A percentile compares a stretch with the other conserved stretches of the same genome.
phyloP scores from a whole-genome alignment of 1,140 invertebrate genomes.

The Hetaerina americana region DNA sequence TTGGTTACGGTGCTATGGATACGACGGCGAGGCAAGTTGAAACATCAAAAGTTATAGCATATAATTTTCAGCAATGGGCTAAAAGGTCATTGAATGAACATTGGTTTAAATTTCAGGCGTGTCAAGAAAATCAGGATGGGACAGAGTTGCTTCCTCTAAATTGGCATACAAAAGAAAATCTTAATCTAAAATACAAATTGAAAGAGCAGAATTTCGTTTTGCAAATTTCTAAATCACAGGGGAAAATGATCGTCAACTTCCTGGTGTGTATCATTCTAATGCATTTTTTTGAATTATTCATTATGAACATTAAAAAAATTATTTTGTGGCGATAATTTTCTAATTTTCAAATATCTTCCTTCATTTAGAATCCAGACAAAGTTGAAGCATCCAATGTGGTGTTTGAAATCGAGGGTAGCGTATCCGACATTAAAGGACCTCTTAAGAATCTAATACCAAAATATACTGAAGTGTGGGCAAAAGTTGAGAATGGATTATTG shows the following conservation, averaged over 20 bases:
- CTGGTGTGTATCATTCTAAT: constrained; percentile 42
- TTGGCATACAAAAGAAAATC: constrained; percentile 39
- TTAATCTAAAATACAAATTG: neutral
- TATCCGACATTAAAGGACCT: constrained; percentile 27
- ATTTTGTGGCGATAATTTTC: constrained; percentile 4
- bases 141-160: constrained; percentile 50
- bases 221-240: constrained; percentile 45
- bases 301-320: too few relatives aligned
- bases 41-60: too few relatives aligned
- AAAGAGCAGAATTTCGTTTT: constrained; percentile 30
- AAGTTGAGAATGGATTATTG: neutral
- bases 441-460: constrained; percentile 31
- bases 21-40: constrained; percentile 48
- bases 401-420: constrained; percentile 29
- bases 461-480: constrained; percentile 26
- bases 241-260: constrained; percentile 47
- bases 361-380: constrained; percentile 29
- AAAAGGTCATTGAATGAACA: too few relatives aligned
- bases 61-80: too few relatives aligned
- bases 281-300: too few relatives aligned
- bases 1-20: constrained; percentile 55
- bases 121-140: constrained; percentile 20
- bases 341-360: constrained; percentile 6
- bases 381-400: constrained; percentile 27
- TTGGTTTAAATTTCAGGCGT: neutral